Percentiles rank a stretch among this genome's conserved stretches.
phyloP scores from a whole-genome alignment of 1,140 invertebrate species.

The Cepaea nemoralis region DNA sequence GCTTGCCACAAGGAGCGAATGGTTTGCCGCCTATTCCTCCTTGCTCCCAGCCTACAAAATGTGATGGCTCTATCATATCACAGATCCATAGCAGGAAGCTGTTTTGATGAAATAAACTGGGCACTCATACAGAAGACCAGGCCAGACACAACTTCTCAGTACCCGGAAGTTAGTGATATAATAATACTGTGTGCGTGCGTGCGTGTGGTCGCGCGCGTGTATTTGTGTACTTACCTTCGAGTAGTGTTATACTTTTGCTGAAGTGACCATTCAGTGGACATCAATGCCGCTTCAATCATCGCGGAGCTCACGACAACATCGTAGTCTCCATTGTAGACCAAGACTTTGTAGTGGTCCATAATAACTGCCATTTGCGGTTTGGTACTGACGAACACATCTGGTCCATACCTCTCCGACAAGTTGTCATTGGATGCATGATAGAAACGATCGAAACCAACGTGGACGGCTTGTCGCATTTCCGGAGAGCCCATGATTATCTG shows the following conservation, averaged over 20 bases:
- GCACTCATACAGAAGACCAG: no score
- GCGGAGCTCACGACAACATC: constrained; percentile 33
- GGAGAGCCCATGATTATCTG: background rate
- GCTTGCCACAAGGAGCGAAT: no score
- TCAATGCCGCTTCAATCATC: constrained; percentile 33
- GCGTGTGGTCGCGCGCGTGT: no score
- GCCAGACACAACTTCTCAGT: no score
- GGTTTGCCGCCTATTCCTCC: no score
- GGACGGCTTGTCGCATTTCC: constrained; percentile 23
- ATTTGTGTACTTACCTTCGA: constrained; percentile 4
- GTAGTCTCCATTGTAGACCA: constrained; percentile 38
- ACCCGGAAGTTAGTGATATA: no score
- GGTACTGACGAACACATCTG: constrained; percentile 23
- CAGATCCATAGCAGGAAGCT: no score
- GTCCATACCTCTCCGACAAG: background rate
- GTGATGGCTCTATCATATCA: no score
- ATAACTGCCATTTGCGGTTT: constrained; percentile 22
- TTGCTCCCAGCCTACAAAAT: no score
- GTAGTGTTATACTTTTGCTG: constrained; percentile 15
- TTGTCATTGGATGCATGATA: constrained; percentile 24
- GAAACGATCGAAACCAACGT: background rate
- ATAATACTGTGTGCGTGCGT: no score
- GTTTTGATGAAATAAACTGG: no score
- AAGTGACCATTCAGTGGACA: constrained; percentile 21
- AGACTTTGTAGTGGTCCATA: constrained; percentile 33